A percentile compares a stretch with the other conserved stretches of the same genome.
These are phyloP conservation scores for Eudemis profundana DNA, from an alignment of 2,888 invertebrate genomes.

Conservation along the genomic window DNA sequence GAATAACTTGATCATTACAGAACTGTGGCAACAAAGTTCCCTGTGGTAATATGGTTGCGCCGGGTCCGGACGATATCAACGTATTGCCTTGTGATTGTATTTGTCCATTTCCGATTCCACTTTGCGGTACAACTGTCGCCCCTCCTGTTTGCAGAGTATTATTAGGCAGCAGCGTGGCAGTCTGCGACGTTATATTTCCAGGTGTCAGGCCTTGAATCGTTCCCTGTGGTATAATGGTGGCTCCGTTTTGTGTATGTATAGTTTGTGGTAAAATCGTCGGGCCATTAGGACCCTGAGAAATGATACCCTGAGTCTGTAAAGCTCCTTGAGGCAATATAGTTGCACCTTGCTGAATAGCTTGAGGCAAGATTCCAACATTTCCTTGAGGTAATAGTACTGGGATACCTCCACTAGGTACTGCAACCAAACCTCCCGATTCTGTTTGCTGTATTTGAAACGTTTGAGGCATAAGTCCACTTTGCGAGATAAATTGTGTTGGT, in stretches of 20 bases:
- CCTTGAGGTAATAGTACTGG: slow-evolving; percentile 84
- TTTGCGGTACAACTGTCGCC: slow-evolving; percentile 78
- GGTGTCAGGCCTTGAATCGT: slow-evolving; percentile 74
- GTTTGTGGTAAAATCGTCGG: slow-evolving; percentile 87
- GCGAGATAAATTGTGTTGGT: slow-evolving; percentile 84
- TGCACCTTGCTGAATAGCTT: slow-evolving; percentile 82
- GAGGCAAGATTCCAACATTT: slow-evolving; percentile 81
- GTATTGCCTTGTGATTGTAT: slow-evolving; percentile 83
- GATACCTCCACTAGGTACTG: slow-evolving; percentile 86
- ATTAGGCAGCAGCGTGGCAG: slow-evolving; percentile 72
- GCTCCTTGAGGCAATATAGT: slow-evolving; percentile 86
- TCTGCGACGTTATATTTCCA: slow-evolving; percentile 73
- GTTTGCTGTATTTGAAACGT: slow-evolving; percentile 87
- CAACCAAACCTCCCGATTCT: slow-evolving; percentile 85
- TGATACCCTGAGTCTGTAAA: slow-evolving; percentile 80
- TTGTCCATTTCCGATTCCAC: slow-evolving; percentile 80
- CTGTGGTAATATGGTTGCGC: slow-evolving; percentile 87
- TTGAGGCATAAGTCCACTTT: slow-evolving; percentile 84
- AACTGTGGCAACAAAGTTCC: slow-evolving; percentile 83
- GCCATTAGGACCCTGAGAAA: slow-evolving; percentile 84
- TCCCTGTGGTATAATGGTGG: slow-evolving; percentile 87
- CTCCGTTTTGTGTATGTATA: slow-evolving; percentile 84
- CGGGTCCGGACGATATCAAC: slow-evolving; percentile 81
- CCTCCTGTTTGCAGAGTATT: slow-evolving; percentile 73
- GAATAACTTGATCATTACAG: slow-evolving; percentile 86